Percentiles rank a stretch among this genome's conserved stretches.
phyloP scores from a whole-genome alignment of 2,113 vertebrate genomes.

The Noctilio leporinus region DNA sequence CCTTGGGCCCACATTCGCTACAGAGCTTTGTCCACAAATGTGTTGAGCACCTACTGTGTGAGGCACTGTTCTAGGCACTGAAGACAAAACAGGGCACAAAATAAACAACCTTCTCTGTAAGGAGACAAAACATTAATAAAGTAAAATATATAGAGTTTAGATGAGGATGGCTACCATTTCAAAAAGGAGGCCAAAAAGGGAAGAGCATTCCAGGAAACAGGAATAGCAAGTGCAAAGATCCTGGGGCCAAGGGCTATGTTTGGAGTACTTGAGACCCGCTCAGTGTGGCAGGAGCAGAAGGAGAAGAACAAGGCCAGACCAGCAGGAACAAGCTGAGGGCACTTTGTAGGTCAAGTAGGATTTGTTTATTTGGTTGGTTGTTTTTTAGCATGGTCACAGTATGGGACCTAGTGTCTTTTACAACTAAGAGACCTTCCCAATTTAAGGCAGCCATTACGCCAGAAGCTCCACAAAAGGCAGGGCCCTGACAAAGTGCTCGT shows the following conservation, averaged over 20 bases:
- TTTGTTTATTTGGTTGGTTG: no score
- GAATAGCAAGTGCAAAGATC: background rate
- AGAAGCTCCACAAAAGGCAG: background rate
- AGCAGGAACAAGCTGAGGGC: background rate
- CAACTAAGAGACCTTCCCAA: background rate
- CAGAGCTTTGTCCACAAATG: rapidly evolving
- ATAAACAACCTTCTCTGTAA: rapidly evolving
- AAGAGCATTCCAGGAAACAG: background rate
- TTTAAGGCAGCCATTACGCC: no score
- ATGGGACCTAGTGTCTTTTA: background rate
- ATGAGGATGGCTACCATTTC: background rate
- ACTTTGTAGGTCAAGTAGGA: background rate
- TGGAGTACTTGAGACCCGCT: background rate
- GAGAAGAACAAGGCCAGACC: no score
- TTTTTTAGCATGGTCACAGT: rapidly evolving
- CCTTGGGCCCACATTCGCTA: rapidly evolving
- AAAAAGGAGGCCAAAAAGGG: background rate
- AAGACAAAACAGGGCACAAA: background rate
- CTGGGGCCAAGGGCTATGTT: background rate
- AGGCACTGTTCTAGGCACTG: rapidly evolving
- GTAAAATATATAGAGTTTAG: background rate
- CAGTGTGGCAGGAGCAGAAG: background rate
- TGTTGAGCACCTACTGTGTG: no score
- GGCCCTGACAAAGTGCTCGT: background rate
- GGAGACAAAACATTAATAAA: background rate